Percentiles rank a stretch among this genome's conserved stretches.
phyloP scores from a whole-genome alignment of 2,888 invertebrate species.

The Crossocerus cetratus region DNA sequence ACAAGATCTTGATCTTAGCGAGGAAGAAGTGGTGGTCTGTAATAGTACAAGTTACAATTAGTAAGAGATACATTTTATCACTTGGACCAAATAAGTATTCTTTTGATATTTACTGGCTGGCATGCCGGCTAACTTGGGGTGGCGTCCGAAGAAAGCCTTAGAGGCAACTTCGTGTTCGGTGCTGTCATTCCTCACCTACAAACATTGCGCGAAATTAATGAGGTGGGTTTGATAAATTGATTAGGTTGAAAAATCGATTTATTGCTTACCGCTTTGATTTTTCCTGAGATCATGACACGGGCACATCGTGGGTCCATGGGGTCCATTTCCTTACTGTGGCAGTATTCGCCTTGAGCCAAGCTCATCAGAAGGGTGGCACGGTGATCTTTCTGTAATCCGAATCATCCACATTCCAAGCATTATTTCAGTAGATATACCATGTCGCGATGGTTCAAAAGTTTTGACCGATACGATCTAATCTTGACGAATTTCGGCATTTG shows the following conservation, averaged over 20 bases:
- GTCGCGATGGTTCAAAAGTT: too few species aligned
- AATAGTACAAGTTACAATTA: constrained; percentile 57
- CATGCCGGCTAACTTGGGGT: constrained; percentile 85
- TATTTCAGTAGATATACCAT: too few species aligned
- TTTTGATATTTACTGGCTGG: constrained; percentile 74
- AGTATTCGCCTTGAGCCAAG: constrained; percentile 84
- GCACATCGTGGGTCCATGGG: constrained; percentile 89
- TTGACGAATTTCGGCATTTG: too few species aligned
- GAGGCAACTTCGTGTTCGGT: constrained; percentile 81
- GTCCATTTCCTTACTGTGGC: constrained; percentile 81
- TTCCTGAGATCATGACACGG: constrained; percentile 84
- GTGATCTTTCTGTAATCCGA: constrained; percentile 79
- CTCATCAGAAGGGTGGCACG: constrained; percentile 84
- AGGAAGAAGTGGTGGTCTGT: constrained; percentile 89
- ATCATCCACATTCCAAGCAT: neutral
- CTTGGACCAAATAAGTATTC: neutral
- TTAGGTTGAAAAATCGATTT: neutral
- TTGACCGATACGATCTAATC: too few species aligned
- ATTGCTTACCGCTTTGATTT: constrained; percentile 80
- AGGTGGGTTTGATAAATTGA: neutral
- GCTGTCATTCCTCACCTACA: constrained; percentile 79
- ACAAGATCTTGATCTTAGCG: constrained; percentile 85
- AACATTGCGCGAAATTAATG: constrained; percentile 5
- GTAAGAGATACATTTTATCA: neutral
- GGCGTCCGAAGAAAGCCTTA: constrained; percentile 83